Evolutionary conservation across 2,113 vertebrate genomes (phyloP).

Genomic region (Suncus etruscus): DNA sequence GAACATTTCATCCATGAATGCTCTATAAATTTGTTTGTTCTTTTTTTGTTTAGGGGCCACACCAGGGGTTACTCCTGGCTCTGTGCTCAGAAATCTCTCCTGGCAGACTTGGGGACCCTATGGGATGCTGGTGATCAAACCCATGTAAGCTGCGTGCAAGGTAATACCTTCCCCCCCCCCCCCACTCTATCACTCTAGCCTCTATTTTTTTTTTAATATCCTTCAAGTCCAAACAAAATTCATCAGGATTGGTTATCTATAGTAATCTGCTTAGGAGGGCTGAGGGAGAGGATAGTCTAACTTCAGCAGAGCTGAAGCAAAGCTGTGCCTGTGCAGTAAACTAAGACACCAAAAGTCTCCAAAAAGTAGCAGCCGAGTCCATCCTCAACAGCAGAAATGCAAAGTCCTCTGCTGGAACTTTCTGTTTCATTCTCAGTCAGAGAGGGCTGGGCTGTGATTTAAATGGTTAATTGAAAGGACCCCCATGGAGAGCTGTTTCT

Average conservation of each 20-base stretch:
- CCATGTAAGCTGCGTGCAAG: too few relatives aligned
- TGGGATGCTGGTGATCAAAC: too few relatives aligned
- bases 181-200: too few relatives aligned
- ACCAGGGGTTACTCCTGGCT: too few relatives aligned
- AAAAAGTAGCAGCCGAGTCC: conserved; percentile 71
- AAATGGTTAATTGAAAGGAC: conserved; percentile 89
- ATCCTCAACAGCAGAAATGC: conserved; percentile 84
- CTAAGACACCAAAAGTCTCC: too few relatives aligned
- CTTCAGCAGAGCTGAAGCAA: conserved; percentile 75
- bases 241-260: conserved; percentile 88
- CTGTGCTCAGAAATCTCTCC: too few relatives aligned
- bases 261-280: conserved; percentile 84
- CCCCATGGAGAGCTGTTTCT: conserved; percentile 81
- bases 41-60: too few relatives aligned
- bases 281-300: not conserved
- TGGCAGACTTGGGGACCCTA: too few relatives aligned
- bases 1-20: conserved; percentile 74
- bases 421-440: conserved; percentile 75
- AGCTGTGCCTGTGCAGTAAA: not conserved
- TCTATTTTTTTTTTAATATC: conserved; percentile 68
- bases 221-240: conserved; percentile 89
- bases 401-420: conserved; percentile 83
- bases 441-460: conserved; percentile 85
- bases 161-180: too few relatives aligned
- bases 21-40: conserved; percentile 48